Conservation (phyloP, 2,113 vertebrate genomes). For the Speoplatyrhinus poulsoni region DNA sequence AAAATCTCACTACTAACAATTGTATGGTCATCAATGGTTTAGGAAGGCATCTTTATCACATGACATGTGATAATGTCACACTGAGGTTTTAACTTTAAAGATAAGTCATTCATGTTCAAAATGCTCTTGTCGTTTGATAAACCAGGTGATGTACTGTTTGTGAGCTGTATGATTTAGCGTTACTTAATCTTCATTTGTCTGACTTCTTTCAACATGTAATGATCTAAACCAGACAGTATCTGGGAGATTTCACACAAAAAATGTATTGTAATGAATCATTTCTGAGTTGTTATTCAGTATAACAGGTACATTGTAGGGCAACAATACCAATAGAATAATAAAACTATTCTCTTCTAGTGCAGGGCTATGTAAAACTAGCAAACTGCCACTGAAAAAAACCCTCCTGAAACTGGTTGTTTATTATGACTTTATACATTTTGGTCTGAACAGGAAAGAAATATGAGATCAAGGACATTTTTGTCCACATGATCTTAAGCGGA, state of each 20-base stretch:
- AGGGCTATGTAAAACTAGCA: slow-evolving; percentile 21
- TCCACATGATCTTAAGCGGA: slow-evolving; percentile 23
- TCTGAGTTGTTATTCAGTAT: not conserved
- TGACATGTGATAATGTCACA: slow-evolving; percentile 22
- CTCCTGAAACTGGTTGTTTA: slow-evolving; percentile 20
- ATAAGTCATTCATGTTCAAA: slow-evolving; percentile 13
- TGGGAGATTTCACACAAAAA: not conserved
- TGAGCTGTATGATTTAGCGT: not conserved
- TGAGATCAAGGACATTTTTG: slow-evolving; percentile 23
- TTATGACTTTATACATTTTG: slow-evolving; percentile 17
- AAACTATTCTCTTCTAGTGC: slow-evolving; percentile 9
- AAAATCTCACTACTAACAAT: slow-evolving; percentile 28
- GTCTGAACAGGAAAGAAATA: slow-evolving; percentile 28
- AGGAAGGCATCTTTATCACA: slow-evolving; percentile 28
- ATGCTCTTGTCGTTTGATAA: not conserved
- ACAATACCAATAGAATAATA: too few species aligned
- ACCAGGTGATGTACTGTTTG: not conserved
- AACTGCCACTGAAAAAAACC: slow-evolving; percentile 15
- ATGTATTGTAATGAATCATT: not conserved
- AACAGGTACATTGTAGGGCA: not conserved
- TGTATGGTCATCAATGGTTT: slow-evolving; percentile 26
- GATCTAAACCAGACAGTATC: not conserved
- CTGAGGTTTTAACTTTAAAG: not conserved
- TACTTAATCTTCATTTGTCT: too few species aligned
- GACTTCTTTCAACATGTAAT: not conserved